Conservation (phyloP, 2,113 vertebrate genomes). For the Grus americana region DNA sequence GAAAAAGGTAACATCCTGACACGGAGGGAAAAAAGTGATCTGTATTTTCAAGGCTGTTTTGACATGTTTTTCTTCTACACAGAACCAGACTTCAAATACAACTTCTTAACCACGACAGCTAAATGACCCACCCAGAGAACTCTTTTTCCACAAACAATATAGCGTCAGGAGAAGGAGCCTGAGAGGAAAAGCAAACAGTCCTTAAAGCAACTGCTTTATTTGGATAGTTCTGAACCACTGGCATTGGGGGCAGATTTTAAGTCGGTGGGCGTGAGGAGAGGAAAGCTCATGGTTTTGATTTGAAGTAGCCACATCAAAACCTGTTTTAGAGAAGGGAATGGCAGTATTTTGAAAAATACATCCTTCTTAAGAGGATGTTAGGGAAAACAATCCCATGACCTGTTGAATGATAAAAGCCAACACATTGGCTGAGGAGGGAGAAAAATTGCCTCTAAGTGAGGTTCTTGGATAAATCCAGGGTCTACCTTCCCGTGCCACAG, state of each 20-base stretch:
- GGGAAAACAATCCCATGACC: conserved; percentile 46
- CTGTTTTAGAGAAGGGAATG: conserved; percentile 48
- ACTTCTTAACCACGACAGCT: conserved; percentile 53
- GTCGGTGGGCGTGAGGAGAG: conserved; percentile 37
- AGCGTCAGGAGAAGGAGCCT: conserved; percentile 41
- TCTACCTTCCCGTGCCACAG: not conserved
- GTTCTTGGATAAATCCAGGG: not conserved
- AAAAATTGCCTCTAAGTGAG: not conserved
- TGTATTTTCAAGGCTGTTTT: conserved; percentile 47
- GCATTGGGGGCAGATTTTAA: conserved; percentile 43
- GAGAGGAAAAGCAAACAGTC: conserved; percentile 68
- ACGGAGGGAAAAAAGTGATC: not conserved
- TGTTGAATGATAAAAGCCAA: conserved; percentile 58
- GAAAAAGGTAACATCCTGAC: conserved; percentile 51
- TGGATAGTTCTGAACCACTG: conserved; percentile 73
- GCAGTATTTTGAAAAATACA: conserved; percentile 61
- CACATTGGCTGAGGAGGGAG: not conserved
- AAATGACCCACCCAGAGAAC: conserved; percentile 59
- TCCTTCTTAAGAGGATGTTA: conserved; percentile 62
- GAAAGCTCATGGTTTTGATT: conserved; percentile 69
- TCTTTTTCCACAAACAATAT: conserved; percentile 67
- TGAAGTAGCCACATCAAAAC: conserved; percentile 73
- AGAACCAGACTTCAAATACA: conserved; percentile 57
- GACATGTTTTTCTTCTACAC: conserved; percentile 51
- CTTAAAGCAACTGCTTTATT: conserved; percentile 69